Percentiles rank a stretch among this genome's conserved stretches.
phyloP scores from a whole-genome alignment of 2,888 invertebrate genomes.

The Dichetophora obliterata region DNA sequence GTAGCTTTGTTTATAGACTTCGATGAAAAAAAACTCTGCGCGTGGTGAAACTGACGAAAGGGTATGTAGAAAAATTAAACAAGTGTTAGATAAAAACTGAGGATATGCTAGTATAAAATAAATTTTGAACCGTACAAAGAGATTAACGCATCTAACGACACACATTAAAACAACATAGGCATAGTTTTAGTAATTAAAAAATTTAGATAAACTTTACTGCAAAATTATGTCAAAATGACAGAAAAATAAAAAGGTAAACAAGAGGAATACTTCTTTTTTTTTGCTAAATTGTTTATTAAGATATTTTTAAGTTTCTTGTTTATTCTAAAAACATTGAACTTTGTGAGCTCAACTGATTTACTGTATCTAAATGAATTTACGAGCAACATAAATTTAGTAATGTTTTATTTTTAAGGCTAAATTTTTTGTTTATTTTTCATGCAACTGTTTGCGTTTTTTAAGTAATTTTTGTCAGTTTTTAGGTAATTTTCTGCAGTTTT shows the following conservation, averaged over 20 bases:
- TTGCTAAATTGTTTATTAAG: background rate
- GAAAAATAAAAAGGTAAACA: background rate
- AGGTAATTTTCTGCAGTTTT: too few species aligned
- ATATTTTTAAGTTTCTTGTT: background rate
- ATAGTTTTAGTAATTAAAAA: background rate
- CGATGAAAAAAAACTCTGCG: too few species aligned
- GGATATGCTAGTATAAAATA: too few species aligned
- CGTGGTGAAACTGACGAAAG: too few species aligned
- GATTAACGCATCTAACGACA: background rate
- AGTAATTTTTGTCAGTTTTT: too few species aligned
- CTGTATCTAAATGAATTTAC: conserved; percentile 1
- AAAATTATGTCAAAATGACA: conserved; percentile 10
- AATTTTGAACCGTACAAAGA: background rate
- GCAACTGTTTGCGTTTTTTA: too few species aligned
- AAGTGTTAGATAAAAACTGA: too few species aligned
- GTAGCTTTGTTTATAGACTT: too few species aligned
- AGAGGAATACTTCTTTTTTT: conserved; percentile 4
- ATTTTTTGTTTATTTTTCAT: too few species aligned
- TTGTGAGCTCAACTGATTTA: background rate
- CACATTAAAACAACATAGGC: background rate
- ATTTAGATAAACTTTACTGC: background rate
- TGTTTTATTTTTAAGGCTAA: too few species aligned
- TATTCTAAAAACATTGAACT: conserved; percentile 4
- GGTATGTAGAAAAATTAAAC: too few species aligned
- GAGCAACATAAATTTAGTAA: conserved; percentile 25